These are phyloP conservation scores for Crotalus viridis DNA, from an alignment of 2,113 vertebrate genomes.

Conservation along the genomic window DNA sequence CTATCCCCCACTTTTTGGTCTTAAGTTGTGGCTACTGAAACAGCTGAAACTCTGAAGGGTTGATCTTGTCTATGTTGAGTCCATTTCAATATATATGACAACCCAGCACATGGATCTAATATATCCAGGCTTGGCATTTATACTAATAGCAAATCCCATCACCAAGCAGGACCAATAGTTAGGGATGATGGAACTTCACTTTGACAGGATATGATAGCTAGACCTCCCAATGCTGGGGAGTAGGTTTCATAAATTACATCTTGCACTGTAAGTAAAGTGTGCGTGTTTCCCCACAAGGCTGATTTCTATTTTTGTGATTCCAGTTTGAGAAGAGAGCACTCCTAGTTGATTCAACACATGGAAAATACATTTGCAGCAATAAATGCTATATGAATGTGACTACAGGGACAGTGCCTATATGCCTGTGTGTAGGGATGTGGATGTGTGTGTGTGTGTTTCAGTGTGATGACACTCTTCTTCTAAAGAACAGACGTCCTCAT, in stretches of 20 bases:
- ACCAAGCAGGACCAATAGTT: background rate
- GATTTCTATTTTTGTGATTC: background rate
- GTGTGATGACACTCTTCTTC: constrained; percentile 71
- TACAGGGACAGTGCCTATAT: constrained; percentile 58
- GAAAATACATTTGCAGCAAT: constrained; percentile 74
- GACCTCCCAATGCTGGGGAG: background rate
- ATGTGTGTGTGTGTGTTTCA: constrained; percentile 51
- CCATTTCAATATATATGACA: background rate
- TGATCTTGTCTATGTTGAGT: background rate
- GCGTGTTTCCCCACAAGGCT: no score
- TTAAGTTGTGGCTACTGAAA: background rate
- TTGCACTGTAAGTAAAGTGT: background rate
- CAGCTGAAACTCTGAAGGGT: background rate
- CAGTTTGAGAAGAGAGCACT: constrained; percentile 35
- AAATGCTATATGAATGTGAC: constrained; percentile 71
- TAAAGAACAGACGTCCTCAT: constrained; percentile 74
- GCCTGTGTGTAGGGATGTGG: background rate
- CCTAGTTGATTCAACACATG: constrained; percentile 59
- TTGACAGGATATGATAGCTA: background rate
- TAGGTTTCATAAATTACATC: background rate
- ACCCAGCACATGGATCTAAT: background rate
- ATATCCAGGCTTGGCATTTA: background rate
- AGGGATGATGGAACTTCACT: background rate
- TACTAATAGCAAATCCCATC: background rate
- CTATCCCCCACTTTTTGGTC: background rate